Percentiles rank a stretch among this genome's conserved stretches.
Conservation (phyloP, 2,797 vertebrate genomes). For the Esox masquinongy region DNA sequence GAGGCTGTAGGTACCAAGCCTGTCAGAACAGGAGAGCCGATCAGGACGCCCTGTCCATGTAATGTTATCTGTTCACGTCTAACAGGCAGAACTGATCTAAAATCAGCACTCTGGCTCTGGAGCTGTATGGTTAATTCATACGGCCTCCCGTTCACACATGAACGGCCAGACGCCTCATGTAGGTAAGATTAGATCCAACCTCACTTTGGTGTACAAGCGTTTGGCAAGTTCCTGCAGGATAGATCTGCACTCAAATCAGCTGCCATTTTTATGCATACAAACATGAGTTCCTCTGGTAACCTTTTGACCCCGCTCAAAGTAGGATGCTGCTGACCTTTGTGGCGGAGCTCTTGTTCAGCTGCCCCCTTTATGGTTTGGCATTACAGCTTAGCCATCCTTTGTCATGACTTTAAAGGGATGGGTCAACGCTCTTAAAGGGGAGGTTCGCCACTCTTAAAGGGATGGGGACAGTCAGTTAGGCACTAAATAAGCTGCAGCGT, state of each 20-base stretch:
- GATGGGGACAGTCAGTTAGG: neutral
- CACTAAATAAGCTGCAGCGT: neutral
- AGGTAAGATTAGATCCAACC: too few species aligned
- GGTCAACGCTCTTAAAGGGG: too few species aligned
- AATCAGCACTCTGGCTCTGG: too few species aligned
- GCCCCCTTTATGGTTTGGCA: neutral
- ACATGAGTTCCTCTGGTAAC: neutral
- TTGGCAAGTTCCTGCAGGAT: neutral
- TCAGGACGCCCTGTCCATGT: neutral
- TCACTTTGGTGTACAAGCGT: neutral
- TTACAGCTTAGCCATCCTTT: neutral
- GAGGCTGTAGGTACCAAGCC: neutral
- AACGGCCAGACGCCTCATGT: too few species aligned
- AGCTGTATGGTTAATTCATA: too few species aligned
- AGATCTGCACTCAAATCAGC: neutral
- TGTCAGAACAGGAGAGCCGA: neutral
- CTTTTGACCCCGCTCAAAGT: neutral
- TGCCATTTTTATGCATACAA: neutral
- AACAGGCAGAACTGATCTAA: neutral
- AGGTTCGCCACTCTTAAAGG: too few species aligned
- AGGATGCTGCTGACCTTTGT: neutral
- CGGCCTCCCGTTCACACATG: too few species aligned
- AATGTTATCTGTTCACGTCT: neutral
- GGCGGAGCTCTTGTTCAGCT: neutral
- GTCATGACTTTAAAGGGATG: neutral